Evolutionary conservation across 2,113 vertebrate genomes (phyloP).

Genomic region (Polyodon spathula): DNA sequence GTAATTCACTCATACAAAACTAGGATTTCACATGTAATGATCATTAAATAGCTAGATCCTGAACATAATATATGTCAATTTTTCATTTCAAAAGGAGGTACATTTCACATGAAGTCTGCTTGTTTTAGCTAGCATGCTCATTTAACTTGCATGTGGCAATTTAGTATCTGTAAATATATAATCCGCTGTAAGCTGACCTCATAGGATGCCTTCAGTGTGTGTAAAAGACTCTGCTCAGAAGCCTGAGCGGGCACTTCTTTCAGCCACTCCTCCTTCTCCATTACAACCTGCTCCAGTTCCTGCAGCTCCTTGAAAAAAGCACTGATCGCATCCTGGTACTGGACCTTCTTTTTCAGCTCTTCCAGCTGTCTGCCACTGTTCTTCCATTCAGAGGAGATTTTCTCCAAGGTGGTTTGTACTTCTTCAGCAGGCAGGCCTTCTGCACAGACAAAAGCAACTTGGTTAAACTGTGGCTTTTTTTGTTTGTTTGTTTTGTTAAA

Average conservation of each 20-base stretch:
- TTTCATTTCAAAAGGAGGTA: no score
- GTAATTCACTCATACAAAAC: no score
- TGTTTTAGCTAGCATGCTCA: no score
- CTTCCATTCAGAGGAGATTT: slow-evolving; percentile 61
- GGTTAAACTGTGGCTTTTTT: not conserved
- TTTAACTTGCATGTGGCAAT: no score
- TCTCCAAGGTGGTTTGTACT: slow-evolving; percentile 44
- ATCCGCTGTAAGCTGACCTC: slow-evolving; percentile 66
- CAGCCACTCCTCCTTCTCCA: slow-evolving; percentile 65
- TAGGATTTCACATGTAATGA: no score
- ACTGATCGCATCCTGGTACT: slow-evolving; percentile 60
- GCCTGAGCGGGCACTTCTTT: slow-evolving; percentile 6
- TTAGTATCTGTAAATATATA: no score
- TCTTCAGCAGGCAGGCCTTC: slow-evolving; percentile 57
- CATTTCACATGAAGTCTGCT: no score
- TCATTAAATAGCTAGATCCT: no score
- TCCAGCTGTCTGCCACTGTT: slow-evolving; percentile 49
- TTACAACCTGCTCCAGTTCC: slow-evolving; percentile 53
- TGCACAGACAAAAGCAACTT: slow-evolving; percentile 24
- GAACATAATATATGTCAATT: no score
- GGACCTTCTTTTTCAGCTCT: slow-evolving; percentile 54
- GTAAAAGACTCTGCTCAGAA: slow-evolving; percentile 34
- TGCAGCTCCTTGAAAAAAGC: slow-evolving; percentile 56
- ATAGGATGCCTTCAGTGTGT: slow-evolving; percentile 49
- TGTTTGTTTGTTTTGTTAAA: no score